phyloP scores from a whole-genome alignment of 2,888 invertebrate species.

The Thysanoteuthis rhombus region DNA sequence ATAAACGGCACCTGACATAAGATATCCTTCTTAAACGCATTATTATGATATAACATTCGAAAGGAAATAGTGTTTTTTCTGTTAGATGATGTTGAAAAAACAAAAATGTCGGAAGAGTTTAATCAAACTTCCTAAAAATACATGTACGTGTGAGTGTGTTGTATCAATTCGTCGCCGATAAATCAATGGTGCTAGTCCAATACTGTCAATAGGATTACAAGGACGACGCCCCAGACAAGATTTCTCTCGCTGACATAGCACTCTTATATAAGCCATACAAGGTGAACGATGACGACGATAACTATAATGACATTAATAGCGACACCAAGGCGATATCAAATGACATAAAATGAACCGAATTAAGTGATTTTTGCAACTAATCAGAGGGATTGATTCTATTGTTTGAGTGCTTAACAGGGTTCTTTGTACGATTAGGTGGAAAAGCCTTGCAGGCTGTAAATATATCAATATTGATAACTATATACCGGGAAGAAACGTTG shows the following conservation, averaged over 20 bases:
- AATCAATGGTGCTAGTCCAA: background rate
- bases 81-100: too few relatives aligned
- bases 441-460: background rate
- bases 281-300: background rate
- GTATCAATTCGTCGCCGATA: background rate
- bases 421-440: background rate
- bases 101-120: too few relatives aligned
- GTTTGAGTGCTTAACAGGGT: background rate
- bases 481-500: background rate
- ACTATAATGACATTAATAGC: background rate
- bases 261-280: background rate
- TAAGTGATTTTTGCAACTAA: background rate
- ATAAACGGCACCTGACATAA: too few relatives aligned
- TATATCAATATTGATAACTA: background rate
- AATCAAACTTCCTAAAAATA: too few relatives aligned
- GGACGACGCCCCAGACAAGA: background rate
- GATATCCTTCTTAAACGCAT: too few relatives aligned
- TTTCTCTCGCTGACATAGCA: background rate
- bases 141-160: background rate
- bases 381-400: background rate
- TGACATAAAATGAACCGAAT: background rate
- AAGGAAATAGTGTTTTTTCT: too few relatives aligned
- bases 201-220: background rate
- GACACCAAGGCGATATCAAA: background rate
- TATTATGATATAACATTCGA: too few relatives aligned